Evolutionary conservation across 2,888 invertebrate genomes (phyloP), one percentile per base, ranked within the genome.

Genomic region (Pristionchus maxplancki): DNA sequence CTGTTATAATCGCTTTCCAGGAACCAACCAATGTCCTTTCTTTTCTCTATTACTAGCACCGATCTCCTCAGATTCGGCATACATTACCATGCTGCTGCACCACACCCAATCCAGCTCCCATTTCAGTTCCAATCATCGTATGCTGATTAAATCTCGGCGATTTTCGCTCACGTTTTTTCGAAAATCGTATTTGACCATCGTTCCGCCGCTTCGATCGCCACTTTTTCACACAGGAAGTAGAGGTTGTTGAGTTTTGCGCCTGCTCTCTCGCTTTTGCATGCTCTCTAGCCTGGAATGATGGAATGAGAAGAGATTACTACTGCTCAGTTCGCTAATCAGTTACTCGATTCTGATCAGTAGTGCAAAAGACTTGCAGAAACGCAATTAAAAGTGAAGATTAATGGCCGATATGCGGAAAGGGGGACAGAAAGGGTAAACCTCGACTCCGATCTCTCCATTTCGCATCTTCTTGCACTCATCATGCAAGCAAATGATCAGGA

Each of bases 161-260:
- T 58, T 58, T 58, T 58, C 58, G n/a, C 58, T n/a, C 58, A 2
- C 78, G 28, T 74, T 31, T 78, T 44, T 20, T 34, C 28, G 40
- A 74, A 44, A 78, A 78, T 78, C 78, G 78, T 44, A 78, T 78
- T 44, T 44, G 40, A 40, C 28, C 24, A n/a, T 48, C 78, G 78
- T 78, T 78, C 78, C 78, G 24, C 48, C 28, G 40, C n/a, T 48
- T 4, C 17, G 44, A 11, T n/a, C 78, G 44, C 44, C n/a, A 4
- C 28, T 48, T 78, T 40, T 78, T 28, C 24, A 28, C 28, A 20
- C 44, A 78, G 40, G 78, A 78, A 78, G 40, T 78, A 17, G 28
- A 44, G n/a, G 17, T 37, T 40, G 78, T n/a, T n/a, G 78, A 78
- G 78, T 78, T 78, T 78, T 78, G 78, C n/a, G 44, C 78, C 37